Base-by-base conservation (phyloP, 2,113 vertebrate species). In the Calonectris borealis region DNA sequence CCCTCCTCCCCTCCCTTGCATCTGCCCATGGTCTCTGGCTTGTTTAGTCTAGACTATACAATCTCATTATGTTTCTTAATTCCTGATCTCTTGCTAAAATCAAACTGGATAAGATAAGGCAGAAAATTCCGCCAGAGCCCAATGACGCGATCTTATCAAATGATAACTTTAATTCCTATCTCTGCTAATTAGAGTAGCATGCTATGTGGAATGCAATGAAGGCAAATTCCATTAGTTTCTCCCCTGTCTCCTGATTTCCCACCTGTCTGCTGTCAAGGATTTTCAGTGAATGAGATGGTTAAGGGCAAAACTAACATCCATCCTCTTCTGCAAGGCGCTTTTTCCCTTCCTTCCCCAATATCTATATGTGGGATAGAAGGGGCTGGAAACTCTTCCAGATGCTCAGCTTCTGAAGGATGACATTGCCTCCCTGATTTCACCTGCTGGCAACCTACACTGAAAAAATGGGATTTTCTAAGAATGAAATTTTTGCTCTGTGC, bases 41-140 rank as follows among this genome's bases (percentile, higher is more conserved):
- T 46, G 46, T 89, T 89, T 24, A 65, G 92, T 95, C 96, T 84
- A 89, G 91, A 92, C 88, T 18, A 27, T 17, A 75, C 52, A 78
- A 95, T 88, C 88, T 80, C 81, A 87, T 92, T 52, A 84, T 2
- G 31, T 17, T 81, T 57, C 83, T 38, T 87, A 69, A 94, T 83
- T 82, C 86, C 77, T 62, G 57, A 84, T 75, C 52, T 70, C 77
- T 42, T 57, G 83, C 49, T 94, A 54, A 68, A 76, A 89, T 79
- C 91, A 76, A 4, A 69, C 57, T 31, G 86, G 65, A 61, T 89
- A 25, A 84, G 93, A 92, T 76, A 84, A 82, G 48, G 91, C 20
- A 11, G 92, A 94, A 94, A 96, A 93, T 84, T 86, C 76, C 90
- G 34, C 17, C 7, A 16, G 6, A 84, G 71, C 29, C 26, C 15